Evolutionary conservation across 2,113 vertebrate genomes (phyloP).

Genomic region (Cheilinus undulatus): DNA sequence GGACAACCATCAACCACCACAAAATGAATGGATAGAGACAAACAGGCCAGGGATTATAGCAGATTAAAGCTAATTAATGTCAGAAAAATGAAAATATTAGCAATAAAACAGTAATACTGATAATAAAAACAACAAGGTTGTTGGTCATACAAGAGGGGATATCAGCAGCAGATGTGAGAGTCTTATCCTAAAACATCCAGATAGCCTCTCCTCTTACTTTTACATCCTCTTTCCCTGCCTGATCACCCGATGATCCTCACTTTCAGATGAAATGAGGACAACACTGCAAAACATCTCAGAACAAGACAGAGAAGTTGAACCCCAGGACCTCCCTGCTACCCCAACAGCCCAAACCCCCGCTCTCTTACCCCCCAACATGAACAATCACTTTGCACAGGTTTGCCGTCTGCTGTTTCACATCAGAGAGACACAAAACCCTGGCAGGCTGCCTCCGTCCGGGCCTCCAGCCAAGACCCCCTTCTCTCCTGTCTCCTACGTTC

Average conservation of each 20-base stretch:
- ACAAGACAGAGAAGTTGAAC: background rate
- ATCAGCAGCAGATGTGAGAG: too few species aligned
- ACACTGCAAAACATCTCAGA: background rate
- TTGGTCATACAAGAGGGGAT: too few species aligned
- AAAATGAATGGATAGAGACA: too few species aligned
- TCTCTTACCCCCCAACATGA: constrained; percentile 13
- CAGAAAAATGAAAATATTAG: too few species aligned
- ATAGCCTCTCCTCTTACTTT: too few species aligned
- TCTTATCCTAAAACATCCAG: too few species aligned
- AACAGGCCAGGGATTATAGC: too few species aligned
- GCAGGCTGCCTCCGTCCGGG: constrained; percentile 52
- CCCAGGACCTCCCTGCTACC: constrained; percentile 52
- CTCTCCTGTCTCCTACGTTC: constrained; percentile 33
- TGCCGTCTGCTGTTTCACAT: constrained; percentile 44
- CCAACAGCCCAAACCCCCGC: constrained; percentile 8
- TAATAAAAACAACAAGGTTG: too few species aligned
- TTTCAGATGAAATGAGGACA: constrained; percentile 1
- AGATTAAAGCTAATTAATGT: too few species aligned
- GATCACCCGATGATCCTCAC: background rate
- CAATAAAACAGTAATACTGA: too few species aligned
- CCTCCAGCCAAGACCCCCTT: constrained; percentile 48
- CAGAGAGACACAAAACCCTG: constrained; percentile 51
- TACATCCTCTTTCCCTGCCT: background rate
- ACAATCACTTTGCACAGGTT: constrained; percentile 57
- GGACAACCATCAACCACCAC: too few species aligned